Base-by-base conservation (phyloP, 2,888 invertebrate species). In the Eumerus sabulonum region DNA sequence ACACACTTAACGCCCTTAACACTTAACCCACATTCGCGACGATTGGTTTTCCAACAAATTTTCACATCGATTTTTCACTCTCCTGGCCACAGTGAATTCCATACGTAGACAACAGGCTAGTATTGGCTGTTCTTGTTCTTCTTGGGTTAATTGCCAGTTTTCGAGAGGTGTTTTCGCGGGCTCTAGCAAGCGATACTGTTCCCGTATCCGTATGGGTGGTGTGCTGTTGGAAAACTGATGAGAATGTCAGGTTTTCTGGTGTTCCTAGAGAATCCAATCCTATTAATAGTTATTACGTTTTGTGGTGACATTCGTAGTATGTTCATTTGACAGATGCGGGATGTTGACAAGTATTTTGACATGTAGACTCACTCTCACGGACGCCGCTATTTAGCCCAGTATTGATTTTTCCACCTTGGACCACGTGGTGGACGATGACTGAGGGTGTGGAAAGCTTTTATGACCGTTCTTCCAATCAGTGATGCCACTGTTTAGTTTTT, bases 51-150 rank as follows among this genome's bases (percentile, higher is more conserved):
- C 3, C 7, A 3, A 9, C 40, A 5, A 62, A 27, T 57, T 68
- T 64, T 64, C 57, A 68, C 48, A 79, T 79, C 68, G 79, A 79
- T 79, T 79, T 79, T 79, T 74, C 79, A 74, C 68, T 64, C 42
- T 64, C 59, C 42, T 64, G 74, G 68, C 56, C 79, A 79, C 74
- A 60, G 35, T 27, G 27, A 27, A 27, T 27, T 7, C 27, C 27
- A 7, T 50, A 56, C 57, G 59, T 36, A 40, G 9, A 40, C 40
- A 19, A 14, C 18, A 13, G 27, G 42, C 14, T 1, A 27, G 48
- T 17, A 38, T 44, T 38, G 1, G 12, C 18, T 7, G 9, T 13
- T 36, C 40, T 56, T 57, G 57, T 73, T 79, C 48, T 77, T 74
- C 73, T 73, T 68, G 13, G 57, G 64, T 27, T 27, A 63, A n/a